Conservation (phyloP, 2,888 invertebrate genomes). For the Hyposoter didymator region DNA sequence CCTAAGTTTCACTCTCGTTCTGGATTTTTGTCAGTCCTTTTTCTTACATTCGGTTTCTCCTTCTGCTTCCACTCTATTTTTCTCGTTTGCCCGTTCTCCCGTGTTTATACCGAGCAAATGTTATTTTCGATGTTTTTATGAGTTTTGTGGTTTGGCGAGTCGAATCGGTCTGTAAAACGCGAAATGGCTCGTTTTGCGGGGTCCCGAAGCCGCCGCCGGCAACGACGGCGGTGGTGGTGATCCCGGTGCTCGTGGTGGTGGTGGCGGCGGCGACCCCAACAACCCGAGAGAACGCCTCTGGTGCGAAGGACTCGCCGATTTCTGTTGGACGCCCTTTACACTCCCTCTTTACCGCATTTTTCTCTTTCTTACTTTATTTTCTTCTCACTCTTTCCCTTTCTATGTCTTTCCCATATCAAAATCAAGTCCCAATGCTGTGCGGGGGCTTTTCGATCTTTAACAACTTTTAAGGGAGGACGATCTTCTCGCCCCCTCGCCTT, state of each 20-base stretch:
- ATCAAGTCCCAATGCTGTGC: constrained; percentile 48
- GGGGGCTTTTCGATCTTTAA: constrained; percentile 48
- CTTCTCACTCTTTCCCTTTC: constrained; percentile 52
- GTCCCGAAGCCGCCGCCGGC: constrained; percentile 63
- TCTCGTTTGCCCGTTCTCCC: constrained; percentile 64
- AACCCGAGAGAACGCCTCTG: constrained; percentile 65
- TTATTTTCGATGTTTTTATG: constrained; percentile 73
- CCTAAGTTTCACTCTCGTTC: constrained; percentile 26
- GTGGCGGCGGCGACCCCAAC: constrained; percentile 55
- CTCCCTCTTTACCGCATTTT: constrained; percentile 61
- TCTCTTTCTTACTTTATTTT: constrained; percentile 12
- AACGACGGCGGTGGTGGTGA: constrained; percentile 29
- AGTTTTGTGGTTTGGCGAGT: constrained; percentile 73
- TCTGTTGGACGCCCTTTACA: constrained; percentile 64
- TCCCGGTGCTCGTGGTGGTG: constrained; percentile 44
- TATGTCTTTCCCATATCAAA: constrained; percentile 46
- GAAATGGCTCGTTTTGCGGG: constrained; percentile 68
- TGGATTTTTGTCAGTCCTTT: constrained; percentile 40
- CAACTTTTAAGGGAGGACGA: constrained; percentile 29
- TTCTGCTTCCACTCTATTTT: constrained; percentile 57
- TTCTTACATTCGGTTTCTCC: constrained; percentile 41
- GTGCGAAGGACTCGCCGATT: constrained; percentile 71
- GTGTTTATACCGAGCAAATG: constrained; percentile 69
- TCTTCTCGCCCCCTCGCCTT: constrained; percentile 55
- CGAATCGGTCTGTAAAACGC: constrained; percentile 70